These are phyloP conservation scores for Martes martes DNA, from an alignment of 2,113 vertebrate species.

Conservation along the genomic window DNA sequence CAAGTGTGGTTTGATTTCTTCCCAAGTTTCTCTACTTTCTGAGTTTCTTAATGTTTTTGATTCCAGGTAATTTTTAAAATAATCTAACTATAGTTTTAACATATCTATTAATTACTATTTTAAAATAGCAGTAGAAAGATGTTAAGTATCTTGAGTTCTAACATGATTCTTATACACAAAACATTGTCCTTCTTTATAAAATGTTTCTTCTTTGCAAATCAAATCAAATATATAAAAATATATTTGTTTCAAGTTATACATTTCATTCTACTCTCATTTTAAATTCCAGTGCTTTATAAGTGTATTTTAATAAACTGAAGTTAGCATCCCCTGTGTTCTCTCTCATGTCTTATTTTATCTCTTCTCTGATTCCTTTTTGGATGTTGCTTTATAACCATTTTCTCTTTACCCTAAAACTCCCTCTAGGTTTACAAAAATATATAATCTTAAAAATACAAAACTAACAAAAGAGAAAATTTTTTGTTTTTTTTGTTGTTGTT, in stretches of 20 bases:
- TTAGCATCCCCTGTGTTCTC: background rate
- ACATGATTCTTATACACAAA: background rate
- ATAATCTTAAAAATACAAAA: background rate
- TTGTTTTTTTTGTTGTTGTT: too few relatives aligned
- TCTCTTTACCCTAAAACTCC: background rate
- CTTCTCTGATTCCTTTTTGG: background rate
- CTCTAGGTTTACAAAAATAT: background rate
- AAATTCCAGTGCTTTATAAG: background rate
- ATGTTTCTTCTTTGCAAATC: background rate
- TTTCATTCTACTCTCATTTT: background rate
- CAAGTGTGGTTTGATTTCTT: background rate
- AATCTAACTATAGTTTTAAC: background rate
- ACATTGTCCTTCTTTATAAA: background rate
- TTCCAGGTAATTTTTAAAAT: background rate
- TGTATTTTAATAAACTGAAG: background rate
- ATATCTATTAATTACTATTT: background rate
- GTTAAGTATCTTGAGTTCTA: background rate
- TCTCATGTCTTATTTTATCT: background rate
- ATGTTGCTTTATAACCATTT: background rate
- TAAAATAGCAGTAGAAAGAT: background rate
- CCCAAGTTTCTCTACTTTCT: background rate
- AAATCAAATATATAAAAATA: background rate
- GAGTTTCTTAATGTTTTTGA: background rate
- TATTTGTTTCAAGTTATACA: background rate
- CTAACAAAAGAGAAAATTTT: background rate